These are phyloP conservation scores for Lepidocolaptes lacrymiger DNA, from an alignment of 2,797 vertebrate species.

Conservation along the genomic window DNA sequence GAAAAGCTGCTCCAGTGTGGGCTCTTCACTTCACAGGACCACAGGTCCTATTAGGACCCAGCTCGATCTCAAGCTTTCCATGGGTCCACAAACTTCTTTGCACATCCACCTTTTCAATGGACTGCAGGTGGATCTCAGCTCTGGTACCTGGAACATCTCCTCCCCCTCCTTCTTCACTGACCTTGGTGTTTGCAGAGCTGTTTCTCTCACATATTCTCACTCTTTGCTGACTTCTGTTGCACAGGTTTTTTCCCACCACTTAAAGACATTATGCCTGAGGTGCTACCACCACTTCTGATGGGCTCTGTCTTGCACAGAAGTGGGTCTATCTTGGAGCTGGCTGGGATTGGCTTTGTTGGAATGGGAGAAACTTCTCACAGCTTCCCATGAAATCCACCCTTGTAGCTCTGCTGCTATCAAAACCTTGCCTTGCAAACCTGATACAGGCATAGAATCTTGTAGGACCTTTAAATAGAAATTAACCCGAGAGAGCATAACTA, in stretches of 20 bases:
- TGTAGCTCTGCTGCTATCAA: rapidly evolving
- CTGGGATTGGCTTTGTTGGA: not conserved
- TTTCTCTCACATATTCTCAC: not conserved
- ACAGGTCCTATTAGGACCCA: not conserved
- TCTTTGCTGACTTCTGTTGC: not conserved
- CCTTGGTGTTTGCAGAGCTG: not conserved
- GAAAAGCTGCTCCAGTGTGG: not conserved
- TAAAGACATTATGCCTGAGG: not conserved
- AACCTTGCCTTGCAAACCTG: not conserved
- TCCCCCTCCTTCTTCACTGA: not conserved
- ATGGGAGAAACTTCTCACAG: not conserved
- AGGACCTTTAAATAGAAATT: not conserved
- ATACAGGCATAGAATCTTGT: not conserved
- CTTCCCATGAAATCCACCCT: not conserved
- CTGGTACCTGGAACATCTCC: not conserved
- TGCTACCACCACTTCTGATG: too few species aligned
- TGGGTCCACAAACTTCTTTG: too few species aligned
- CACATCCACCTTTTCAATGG: too few species aligned
- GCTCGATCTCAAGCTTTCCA: not conserved
- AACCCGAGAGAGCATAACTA: not conserved
- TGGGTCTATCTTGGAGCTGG: rapidly evolving
- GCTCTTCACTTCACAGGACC: not conserved
- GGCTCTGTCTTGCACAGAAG: rapidly evolving
- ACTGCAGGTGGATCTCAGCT: not conserved
- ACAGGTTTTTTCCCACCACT: rapidly evolving